These are phyloP conservation scores for Doryteuthis pealeii DNA, from an alignment of 1,140 invertebrate genomes.

Conservation along the genomic window DNA sequence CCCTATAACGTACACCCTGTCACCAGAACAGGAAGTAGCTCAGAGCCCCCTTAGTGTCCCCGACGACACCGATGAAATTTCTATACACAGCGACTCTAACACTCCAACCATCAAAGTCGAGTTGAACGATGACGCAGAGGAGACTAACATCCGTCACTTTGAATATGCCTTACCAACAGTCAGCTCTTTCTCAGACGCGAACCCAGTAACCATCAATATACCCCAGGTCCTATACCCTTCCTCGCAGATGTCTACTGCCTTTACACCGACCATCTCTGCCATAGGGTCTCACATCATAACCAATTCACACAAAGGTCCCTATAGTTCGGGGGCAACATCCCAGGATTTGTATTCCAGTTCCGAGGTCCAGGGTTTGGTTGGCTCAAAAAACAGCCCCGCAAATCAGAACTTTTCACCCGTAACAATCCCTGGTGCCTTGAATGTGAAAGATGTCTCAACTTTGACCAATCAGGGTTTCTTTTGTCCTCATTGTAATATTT, in stretches of 20 bases:
- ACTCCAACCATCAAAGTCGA: neutral
- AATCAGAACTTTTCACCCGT: neutral
- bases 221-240: no score
- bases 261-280: no score
- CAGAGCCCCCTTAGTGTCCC: neutral
- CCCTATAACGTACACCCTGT: neutral
- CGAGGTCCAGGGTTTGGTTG: no score
- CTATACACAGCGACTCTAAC: neutral
- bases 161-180: no score
- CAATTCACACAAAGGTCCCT: no score
- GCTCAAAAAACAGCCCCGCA: neutral
- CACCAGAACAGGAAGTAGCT: neutral
- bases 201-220: no score
- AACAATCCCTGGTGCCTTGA: neutral
- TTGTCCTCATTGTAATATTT: constrained; percentile 32
- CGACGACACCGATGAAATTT: neutral
- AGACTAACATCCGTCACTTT: no score
- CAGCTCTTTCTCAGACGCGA: no score
- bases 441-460: neutral
- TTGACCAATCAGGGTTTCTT: constrained; percentile 12
- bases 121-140: neutral
- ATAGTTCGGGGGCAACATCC: no score
- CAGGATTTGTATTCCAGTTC: no score
- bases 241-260: no score
- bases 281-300: no score